Base-by-base conservation (phyloP, 2,113 vertebrate species). In the Thalassoma bifasciatum region DNA sequence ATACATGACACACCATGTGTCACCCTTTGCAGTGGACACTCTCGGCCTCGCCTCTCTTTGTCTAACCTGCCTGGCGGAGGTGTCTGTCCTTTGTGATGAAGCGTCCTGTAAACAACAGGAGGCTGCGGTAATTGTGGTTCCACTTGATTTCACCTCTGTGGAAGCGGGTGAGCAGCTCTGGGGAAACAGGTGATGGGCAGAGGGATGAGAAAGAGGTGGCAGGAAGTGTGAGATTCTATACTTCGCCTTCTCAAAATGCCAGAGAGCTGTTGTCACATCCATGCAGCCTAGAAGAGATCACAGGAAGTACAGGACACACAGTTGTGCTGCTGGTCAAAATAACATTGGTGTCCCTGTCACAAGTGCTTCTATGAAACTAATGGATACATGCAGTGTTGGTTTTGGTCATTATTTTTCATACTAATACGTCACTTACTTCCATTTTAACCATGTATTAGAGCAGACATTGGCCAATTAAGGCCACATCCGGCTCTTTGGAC, bases 81-180 rank as follows among this genome's bases (percentile, higher is more conserved):
- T 67, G 72, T 22, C 61, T 77, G 75, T 82, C 71, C 68, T 80
- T 82, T 64, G 72, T 72, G 69, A 37, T 63, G 63, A 75, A 64
- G 67, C 9, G 42, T 44, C 77, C 65, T 79, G 81, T 87, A 89
- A 88, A 91, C 81, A 86, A 86, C 60, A 56, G 66, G 72, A 82
- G 67, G 68, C 74, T 77, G 70, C 59, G 11, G 81, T 90, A 88
- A 92, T 89, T 90, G 77, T 72, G 68, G 85, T 84, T 88, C 73
- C 78, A 79, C 83, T 86, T 88, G 65, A 81, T 81, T 86, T 85
- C 81, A 65, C 57, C 54, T 68, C 75, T 72, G 14, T 72, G 67
- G 82, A 88, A 63, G 74, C 68, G 75, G 77, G 63, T 54, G 17
- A 37, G 63, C 66, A 49, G 74, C 66, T 83, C 52, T 9, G 49